Percentiles rank a stretch among this genome's conserved stretches.
Evolutionary conservation across 37 sponge, comb jelly and placozoan species (phyloP).

Genomic region (Bolinopsis microptera): DNA sequence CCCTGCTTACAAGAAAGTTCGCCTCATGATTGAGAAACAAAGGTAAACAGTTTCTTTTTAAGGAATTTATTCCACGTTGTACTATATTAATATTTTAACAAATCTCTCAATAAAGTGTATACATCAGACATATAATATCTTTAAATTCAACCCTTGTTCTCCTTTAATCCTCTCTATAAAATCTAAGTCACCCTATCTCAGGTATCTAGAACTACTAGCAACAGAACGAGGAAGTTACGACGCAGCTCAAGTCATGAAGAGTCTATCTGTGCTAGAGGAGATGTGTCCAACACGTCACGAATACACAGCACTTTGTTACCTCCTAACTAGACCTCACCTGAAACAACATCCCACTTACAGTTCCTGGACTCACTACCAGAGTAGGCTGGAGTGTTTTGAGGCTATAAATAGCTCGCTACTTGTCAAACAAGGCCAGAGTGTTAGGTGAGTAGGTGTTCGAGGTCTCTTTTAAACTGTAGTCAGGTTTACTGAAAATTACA

Average conservation of each 20-base stretch:
- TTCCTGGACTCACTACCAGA: conserved; percentile 11
- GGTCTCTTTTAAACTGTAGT: too few species aligned
- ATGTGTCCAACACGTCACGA: conserved; percentile 16
- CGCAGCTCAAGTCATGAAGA: conserved; percentile 24
- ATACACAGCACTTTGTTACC: conserved; percentile 27
- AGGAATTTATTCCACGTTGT: too few species aligned
- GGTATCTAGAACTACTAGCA: conserved; percentile 25
- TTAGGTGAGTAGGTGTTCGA: too few species aligned
- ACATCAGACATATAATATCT: too few species aligned
- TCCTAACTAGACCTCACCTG: conserved; percentile 29
- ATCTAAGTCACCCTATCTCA: too few species aligned
- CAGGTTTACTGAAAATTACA: too few species aligned
- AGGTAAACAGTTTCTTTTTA: too few species aligned
- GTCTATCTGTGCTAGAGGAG: conserved; percentile 20
- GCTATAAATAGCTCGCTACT: background rate
- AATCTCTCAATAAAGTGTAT: too few species aligned
- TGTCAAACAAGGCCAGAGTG: too few species aligned
- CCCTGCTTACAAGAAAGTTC: background rate
- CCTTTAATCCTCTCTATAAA: too few species aligned
- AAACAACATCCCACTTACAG: background rate
- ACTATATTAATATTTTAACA: too few species aligned
- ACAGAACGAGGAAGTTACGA: conserved; percentile 27
- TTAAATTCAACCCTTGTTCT: too few species aligned
- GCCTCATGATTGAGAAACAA: conserved; percentile 36
- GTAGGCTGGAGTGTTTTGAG: conserved; percentile 28